Percentiles rank a stretch among this genome's conserved stretches.
phyloP scores from a whole-genome alignment of 2,797 vertebrate species.

The Phylloscopus collybita region DNA sequence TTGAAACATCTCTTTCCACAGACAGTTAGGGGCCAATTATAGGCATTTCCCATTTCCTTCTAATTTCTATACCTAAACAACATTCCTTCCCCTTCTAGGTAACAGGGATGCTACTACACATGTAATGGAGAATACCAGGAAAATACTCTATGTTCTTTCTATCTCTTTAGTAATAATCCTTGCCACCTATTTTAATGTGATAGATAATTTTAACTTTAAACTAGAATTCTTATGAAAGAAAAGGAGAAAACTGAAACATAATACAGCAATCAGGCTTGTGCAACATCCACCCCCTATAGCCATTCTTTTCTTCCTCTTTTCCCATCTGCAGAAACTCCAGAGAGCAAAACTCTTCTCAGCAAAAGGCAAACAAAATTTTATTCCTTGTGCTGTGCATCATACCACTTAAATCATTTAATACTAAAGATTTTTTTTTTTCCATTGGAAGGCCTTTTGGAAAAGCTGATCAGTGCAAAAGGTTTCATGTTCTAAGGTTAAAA shows the following conservation, averaged over 20 bases:
- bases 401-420: not conserved
- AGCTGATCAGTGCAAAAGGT: not conserved
- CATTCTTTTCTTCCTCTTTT: not conserved
- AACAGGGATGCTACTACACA: constrained; percentile 47
- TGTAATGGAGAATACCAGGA: not conserved
- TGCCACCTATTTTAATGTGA: constrained; percentile 8
- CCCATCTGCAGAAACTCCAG: constrained; percentile 5
- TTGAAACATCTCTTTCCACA: constrained; percentile 59
- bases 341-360: not conserved
- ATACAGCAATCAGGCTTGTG: constrained; percentile 3
- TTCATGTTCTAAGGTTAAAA: constrained; percentile 38
- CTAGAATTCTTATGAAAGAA: constrained; percentile 11
- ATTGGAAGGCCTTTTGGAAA: constrained; percentile 11
- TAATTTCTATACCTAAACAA: constrained; percentile 63
- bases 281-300: constrained; percentile 5
- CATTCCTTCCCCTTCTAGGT: constrained; percentile 62
- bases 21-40: constrained; percentile 72
- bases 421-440: not conserved
- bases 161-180: constrained; percentile 17
- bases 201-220: constrained; percentile 23
- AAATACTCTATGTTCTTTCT: constrained; percentile 38
- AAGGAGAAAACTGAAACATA: constrained; percentile 35
- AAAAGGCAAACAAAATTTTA: not conserved
- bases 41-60: constrained; percentile 57
- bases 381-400: not conserved